phyloP scores from a whole-genome alignment of 2,888 invertebrate genomes.

The Cacoxenus indagator region DNA sequence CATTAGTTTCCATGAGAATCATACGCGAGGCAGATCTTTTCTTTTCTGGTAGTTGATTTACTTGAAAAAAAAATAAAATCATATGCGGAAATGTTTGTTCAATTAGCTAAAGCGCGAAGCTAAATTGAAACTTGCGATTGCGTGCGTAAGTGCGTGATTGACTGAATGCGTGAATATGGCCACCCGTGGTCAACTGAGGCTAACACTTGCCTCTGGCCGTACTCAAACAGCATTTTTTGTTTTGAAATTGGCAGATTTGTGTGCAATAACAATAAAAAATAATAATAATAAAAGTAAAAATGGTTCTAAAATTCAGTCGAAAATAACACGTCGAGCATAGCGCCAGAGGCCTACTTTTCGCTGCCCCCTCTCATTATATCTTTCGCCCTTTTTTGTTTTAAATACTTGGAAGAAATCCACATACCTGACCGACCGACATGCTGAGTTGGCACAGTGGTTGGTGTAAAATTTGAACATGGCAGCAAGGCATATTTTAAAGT shows the following conservation, averaged over 20 bases:
- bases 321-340: not conserved
- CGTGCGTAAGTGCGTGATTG: not conserved
- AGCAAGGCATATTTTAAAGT: too few species aligned
- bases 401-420: not conserved
- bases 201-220: not conserved
- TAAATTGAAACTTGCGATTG: not conserved
- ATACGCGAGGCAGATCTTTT: not conserved
- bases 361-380: too few species aligned
- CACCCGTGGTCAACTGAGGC: not conserved
- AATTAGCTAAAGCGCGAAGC: not conserved
- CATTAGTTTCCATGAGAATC: not conserved
- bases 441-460: not conserved
- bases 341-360: not conserved
- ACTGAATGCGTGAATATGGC: not conserved
- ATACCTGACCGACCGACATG: not conserved
- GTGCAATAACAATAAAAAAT: too few species aligned
- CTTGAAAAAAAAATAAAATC: not conserved
- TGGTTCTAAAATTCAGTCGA: not conserved
- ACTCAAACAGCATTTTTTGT: too few species aligned
- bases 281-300: not conserved
- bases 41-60: too few species aligned
- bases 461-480: too few species aligned
- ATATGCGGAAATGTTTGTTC: not conserved
- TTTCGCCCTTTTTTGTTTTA: too few species aligned
- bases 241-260: too few species aligned